Evolutionary conservation across 2,797 vertebrate species (phyloP), one percentile per base, ranked within the genome.

Genomic region (Atherinosoma microstoma): DNA sequence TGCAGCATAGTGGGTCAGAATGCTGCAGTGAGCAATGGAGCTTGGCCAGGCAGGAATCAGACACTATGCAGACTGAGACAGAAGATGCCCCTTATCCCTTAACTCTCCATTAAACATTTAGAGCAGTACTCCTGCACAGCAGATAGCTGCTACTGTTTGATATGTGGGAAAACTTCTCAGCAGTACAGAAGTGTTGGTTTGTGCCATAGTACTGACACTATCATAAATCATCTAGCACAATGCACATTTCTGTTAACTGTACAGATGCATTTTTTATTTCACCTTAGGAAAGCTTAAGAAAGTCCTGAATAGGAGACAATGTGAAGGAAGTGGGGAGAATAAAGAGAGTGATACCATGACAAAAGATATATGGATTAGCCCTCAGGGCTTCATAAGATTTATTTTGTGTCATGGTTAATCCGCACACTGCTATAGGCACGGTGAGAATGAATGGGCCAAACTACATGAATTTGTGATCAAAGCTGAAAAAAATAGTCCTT

Each of bases 51-150:
- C 87, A 38, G 89, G 83, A 91, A 91, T 35, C 82, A 89, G 87
- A 93, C 82, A 88, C 89, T 88, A 56, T 81, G 85, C 85, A 85
- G 82, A 67, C 71, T 42, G 63, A 82, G 71, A 85, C 75, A 85
- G 84, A 80, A 83, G 86, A 86, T 79, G 81, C 82, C 76, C 79
- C 87, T 87, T 76, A 80, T 85, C 80, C 83, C 75, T 75, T 66
- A 85, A 83, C 84, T 88, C 79, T 45, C 79, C 86, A 93, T 93
- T 90, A 93, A 93, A 92, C 85, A 93, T 93, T 92, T 91, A 92
- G 69, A 85, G 84, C 81, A 69, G 73, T 56, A 45, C 70, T 71
- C 66, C 38, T 27, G 57, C 75, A 36, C 73, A 54, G 79, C 80
- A 72, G 76, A 83, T 81, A 81, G 82, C 65, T 62, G 70, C 69